phyloP scores from a whole-genome alignment of 1,140 invertebrate species.

The Anthonomus grandis region DNA sequence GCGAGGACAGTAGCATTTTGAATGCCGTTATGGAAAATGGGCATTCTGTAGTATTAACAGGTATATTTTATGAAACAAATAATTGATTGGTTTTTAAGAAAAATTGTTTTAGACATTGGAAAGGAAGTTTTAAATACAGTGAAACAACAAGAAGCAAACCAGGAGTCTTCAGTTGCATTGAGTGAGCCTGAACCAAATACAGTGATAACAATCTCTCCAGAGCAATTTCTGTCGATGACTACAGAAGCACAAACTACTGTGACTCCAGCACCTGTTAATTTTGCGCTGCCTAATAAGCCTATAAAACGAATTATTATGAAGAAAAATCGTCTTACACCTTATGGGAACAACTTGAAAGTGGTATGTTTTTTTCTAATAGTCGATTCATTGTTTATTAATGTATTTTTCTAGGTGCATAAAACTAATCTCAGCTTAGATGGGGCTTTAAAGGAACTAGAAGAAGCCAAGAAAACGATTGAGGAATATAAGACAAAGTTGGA shows the following conservation, averaged over 20 bases:
- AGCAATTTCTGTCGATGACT: constrained; percentile 44
- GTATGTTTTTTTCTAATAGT: constrained; percentile 9
- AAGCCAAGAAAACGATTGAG: constrained; percentile 52
- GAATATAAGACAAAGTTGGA: constrained; percentile 54
- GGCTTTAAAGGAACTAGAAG: constrained; percentile 52
- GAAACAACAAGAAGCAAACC: constrained; percentile 47
- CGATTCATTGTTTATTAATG: not conserved
- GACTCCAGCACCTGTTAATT: constrained; percentile 20
- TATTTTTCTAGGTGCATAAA: constrained; percentile 17
- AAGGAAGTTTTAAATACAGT: constrained; percentile 68
- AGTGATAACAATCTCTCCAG: constrained; percentile 44
- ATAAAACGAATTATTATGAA: constrained; percentile 49
- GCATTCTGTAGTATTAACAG: constrained; percentile 72
- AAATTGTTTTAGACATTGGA: constrained; percentile 58
- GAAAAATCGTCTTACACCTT: constrained; percentile 42
- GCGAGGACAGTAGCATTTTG: constrained; percentile 69
- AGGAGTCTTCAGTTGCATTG: constrained; percentile 11
- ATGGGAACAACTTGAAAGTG: constrained; percentile 34
- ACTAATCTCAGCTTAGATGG: constrained; percentile 47
- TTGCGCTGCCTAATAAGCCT: no score
- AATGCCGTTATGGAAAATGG: constrained; percentile 77
- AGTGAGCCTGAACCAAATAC: constrained; percentile 41
- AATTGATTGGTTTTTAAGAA: constrained; percentile 12
- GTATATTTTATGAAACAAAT: constrained; percentile 48
- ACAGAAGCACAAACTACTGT: constrained; percentile 28